Conservation (phyloP, 2,113 vertebrate genomes). For the Lagenorhynchus albirostris region DNA sequence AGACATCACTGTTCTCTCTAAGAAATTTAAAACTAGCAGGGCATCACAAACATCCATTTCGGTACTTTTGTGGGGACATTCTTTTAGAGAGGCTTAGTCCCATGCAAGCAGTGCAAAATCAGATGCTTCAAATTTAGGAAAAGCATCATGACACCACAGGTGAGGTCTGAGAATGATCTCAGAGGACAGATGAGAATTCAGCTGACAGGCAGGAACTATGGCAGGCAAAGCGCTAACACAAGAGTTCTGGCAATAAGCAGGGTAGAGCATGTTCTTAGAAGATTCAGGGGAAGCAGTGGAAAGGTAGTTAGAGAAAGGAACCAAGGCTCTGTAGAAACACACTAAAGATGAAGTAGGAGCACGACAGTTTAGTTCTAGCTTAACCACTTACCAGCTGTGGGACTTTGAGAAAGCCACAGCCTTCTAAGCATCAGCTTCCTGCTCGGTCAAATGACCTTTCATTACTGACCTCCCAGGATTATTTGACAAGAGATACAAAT, state of each 20-base stretch:
- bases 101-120: not conserved
- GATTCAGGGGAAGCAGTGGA: not conserved
- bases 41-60: not conserved
- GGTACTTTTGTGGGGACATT: not conserved
- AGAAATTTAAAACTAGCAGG: not conserved
- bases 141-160: not conserved
- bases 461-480: not conserved
- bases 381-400: not conserved
- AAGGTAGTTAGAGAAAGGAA: not conserved
- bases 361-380: not conserved
- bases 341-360: not conserved
- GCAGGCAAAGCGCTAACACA: not conserved
- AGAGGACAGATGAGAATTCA: not conserved
- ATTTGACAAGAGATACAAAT: not conserved
- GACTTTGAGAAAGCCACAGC: not conserved
- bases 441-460: not conserved
- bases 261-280: not conserved
- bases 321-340: not conserved
- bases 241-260: not conserved
- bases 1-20: not conserved
- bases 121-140: not conserved
- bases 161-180: not conserved
- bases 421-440: not conserved
- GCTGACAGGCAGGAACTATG: not conserved
- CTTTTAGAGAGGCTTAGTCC: conserved; percentile 1